Base-by-base conservation (phyloP, 2,797 vertebrate genomes). In the Spheniscus humboldti region DNA sequence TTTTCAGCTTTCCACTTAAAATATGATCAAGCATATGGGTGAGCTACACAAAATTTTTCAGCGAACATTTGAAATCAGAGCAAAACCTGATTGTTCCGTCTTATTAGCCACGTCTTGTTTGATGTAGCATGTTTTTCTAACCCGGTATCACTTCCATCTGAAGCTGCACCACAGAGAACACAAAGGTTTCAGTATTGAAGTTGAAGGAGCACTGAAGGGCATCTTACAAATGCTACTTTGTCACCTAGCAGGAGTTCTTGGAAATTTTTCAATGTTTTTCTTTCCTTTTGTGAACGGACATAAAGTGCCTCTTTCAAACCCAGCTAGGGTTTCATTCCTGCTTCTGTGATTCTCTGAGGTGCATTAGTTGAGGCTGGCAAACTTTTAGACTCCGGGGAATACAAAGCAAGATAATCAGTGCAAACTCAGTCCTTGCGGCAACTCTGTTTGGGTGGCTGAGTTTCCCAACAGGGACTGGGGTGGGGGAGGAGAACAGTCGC, bases 281-380 rank as follows among this genome's bases (percentile, higher is more conserved):
- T 91, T 96, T 85, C 95, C 94, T 96, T 96, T 97, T 96, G 94
- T 93, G 86, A 97, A 72, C 28, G 53, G 94, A 91, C 94, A 92
- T 91, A 96, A 96, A 97, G 91, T 90, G 87, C 74, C 86, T 97
- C 94, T 97, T 97, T 95, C 77, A 96, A 96, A 96, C 89, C 82
- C 95, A 97, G 80, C 95, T 81, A 82, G 91, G 92, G 80, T 95
- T 96, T 97, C 92, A 96, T 91, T 92, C 74, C 90, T 93, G 83
- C 78, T 93, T 91, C 50, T 94, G 69, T 96, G 88, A 84, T 81
- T 86, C 84, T 92, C 91, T 71, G 79, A 96, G 85, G 88, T 95
- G 87, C 91, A 85, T 93, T 97, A 93, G 83, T 90, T 76, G 83
- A 92, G 92, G 83, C 80, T 77, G 88, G 89, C 94, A 83, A 94